phyloP scores from a whole-genome alignment of 1,140 invertebrate genomes.

The Drosophila athabasca region DNA sequence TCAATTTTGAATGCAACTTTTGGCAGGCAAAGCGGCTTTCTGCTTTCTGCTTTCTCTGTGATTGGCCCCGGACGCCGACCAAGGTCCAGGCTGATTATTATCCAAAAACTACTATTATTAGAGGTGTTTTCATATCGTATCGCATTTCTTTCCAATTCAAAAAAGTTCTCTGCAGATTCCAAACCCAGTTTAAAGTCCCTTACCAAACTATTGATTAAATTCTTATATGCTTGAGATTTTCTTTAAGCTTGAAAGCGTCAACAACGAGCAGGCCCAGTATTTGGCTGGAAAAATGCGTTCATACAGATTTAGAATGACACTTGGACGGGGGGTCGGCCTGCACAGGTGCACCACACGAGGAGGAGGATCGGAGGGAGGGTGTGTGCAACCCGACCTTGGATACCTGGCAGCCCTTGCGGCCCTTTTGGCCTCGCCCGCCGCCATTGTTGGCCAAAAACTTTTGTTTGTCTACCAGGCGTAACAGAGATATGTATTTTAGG shows the following conservation, averaged over 20 bases:
- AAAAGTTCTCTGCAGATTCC: too few relatives aligned
- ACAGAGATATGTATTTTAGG: not conserved
- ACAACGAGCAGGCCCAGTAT: too few relatives aligned
- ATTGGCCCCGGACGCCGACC: not conserved
- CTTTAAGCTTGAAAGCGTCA: too few relatives aligned
- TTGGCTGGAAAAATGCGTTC: constrained; percentile 27
- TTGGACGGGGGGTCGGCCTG: constrained; percentile 5
- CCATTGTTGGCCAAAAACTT: constrained; percentile 45
- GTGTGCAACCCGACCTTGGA: constrained; percentile 32
- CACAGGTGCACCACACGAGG: not conserved
- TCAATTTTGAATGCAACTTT: constrained; percentile 26
- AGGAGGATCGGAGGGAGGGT: not conserved
- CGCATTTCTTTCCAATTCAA: too few relatives aligned
- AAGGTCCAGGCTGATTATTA: not conserved
- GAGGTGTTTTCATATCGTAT: too few relatives aligned
- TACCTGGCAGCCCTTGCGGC: constrained; percentile 21
- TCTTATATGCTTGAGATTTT: too few relatives aligned
- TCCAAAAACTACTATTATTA: too few relatives aligned
- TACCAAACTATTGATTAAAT: too few relatives aligned
- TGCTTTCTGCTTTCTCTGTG: not conserved
- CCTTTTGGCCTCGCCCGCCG: not conserved
- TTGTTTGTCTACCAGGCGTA: constrained; percentile 30
- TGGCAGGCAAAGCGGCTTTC: constrained; percentile 6
- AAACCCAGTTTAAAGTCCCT: too few relatives aligned
- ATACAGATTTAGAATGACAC: constrained; percentile 23